Evolutionary conservation across 2,888 invertebrate species (phyloP), one percentile per base, ranked within the genome.

Genomic region (Anarsia innoxiella): DNA sequence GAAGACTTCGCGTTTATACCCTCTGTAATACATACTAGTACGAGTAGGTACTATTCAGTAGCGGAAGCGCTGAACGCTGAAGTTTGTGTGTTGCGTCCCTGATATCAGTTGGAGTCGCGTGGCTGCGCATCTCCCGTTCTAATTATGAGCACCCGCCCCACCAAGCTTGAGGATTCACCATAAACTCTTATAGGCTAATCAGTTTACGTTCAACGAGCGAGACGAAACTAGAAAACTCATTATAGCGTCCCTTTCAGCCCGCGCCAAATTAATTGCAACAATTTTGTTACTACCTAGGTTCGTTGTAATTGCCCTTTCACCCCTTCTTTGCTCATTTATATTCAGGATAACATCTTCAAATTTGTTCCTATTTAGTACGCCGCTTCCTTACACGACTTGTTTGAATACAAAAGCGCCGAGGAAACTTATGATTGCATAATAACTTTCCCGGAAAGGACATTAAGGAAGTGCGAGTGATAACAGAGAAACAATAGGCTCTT

Each of bases 91-190:
- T 64, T 66, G 46, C 44, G 46, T 56, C 67, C 39, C 48, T 61
- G 58, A 66, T 67, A 66, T 66, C 60, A 62, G 62, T 63, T 56
- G 52, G 54, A 64, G 70, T 64, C 67, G 70, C 80, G 78, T 82
- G 82, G 70, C 68, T 66, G 68, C 72, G 82, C 82, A 83, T 83
- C 77, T 74, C 72, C 65, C 66, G 62, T 63, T 68, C 77, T 80
- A 79, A 83, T 83, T 82, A 82, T 74, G 68, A 75, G 63, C 68
- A 63, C 62, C 64, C 67, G 59, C 60, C 59, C 65, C 56, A 61
- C 66, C 67, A 72, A 66, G 65, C 71, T 49, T 43, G 44, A 39
- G 36, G 39, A 41, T 35, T 33, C 12, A 45, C 44, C 46, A 47
- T 40, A 44, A 45, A 45, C 45, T 49, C 48, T 46, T 47, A 49